Conservation (phyloP, 2,113 vertebrate genomes). For the Panthera uncia region DNA sequence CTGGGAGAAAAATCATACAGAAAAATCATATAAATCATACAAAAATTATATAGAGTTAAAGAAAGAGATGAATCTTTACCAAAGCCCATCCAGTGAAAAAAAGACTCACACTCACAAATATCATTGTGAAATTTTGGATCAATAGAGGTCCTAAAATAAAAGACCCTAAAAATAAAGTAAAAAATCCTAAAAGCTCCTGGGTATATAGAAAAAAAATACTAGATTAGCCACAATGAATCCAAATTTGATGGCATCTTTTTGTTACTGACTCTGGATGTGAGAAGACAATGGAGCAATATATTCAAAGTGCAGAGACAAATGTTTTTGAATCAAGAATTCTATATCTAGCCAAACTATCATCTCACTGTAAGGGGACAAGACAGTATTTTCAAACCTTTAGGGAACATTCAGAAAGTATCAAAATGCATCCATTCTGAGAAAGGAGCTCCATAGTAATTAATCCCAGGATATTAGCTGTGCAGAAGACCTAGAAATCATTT, state of each 20-base stretch:
- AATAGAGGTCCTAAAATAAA: not conserved
- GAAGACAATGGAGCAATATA: not conserved
- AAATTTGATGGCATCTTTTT: not conserved
- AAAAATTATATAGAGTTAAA: not conserved
- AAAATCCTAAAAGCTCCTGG: not conserved
- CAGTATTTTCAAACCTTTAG: not conserved
- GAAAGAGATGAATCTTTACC: not conserved
- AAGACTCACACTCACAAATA: not conserved
- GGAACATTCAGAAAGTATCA: not conserved
- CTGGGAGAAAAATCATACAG: not conserved
- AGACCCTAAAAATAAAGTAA: not conserved
- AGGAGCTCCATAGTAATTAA: not conserved
- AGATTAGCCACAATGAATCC: not conserved
- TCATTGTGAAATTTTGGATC: not conserved
- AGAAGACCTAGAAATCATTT: not conserved
- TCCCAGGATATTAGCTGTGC: not conserved
- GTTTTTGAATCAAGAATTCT: conserved; percentile 12
- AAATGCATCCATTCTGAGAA: not conserved
- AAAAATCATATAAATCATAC: not conserved
- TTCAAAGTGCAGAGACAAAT: not conserved
- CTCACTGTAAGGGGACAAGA: not conserved
- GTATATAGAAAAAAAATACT: not conserved
- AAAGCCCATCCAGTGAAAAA: not conserved
- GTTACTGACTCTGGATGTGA: not conserved
- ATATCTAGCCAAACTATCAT: not conserved